Conservation (phyloP, 2,113 vertebrate genomes). For the Thunnus maccoyii region DNA sequence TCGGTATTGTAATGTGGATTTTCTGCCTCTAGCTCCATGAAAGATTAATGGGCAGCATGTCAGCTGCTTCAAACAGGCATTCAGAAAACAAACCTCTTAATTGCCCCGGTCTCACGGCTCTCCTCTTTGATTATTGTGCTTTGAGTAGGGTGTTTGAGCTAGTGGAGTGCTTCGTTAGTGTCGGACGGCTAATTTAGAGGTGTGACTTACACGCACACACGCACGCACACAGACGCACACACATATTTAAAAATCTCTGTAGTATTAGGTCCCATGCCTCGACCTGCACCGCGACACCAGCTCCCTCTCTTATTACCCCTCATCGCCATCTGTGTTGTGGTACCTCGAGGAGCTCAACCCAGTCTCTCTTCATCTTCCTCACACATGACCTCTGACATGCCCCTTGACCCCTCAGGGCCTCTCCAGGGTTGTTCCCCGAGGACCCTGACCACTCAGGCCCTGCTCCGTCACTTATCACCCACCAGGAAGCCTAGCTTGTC, state of each 20-base stretch:
- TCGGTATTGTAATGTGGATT: conserved; percentile 50
- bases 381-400: conserved; percentile 73
- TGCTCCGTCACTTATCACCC: conserved; percentile 78
- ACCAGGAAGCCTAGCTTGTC: conserved; percentile 69
- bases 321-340: conserved; percentile 70
- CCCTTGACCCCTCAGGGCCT: conserved; percentile 59
- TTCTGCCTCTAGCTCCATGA: conserved; percentile 41
- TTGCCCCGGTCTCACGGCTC: conserved; percentile 44
- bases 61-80: conserved; percentile 49
- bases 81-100: conserved; percentile 75
- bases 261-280: conserved; percentile 52
- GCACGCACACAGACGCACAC: conserved; percentile 3
- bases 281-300: conserved; percentile 19
- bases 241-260: conserved; percentile 14
- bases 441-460: conserved; percentile 53
- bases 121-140: conserved; percentile 73
- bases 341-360: conserved; percentile 57
- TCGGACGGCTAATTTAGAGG: conserved; percentile 27
- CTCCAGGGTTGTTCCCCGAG: conserved; percentile 42
- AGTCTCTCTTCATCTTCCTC: conserved; percentile 75
- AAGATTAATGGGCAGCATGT: conserved; percentile 71
- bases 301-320: conserved; percentile 55
- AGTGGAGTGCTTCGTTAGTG: conserved; percentile 44
- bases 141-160: conserved; percentile 45
- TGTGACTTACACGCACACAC: conserved; percentile 26